Evolutionary conservation across 2,113 vertebrate species (phyloP).

Genomic region (Diphyllodes magnificus): DNA sequence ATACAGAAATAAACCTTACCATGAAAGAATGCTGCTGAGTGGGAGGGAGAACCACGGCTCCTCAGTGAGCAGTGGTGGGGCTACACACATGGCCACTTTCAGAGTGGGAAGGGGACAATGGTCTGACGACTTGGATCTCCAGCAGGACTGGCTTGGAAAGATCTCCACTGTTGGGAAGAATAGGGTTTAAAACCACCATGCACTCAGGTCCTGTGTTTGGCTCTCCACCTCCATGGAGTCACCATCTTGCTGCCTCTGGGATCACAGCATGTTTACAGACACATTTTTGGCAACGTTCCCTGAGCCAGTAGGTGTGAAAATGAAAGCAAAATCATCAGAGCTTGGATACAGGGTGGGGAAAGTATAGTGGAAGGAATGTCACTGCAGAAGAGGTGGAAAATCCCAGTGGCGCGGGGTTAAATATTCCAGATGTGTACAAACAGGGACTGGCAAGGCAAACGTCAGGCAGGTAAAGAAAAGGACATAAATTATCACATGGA

Average conservation of each 20-base stretch:
- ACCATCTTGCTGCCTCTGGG: neutral
- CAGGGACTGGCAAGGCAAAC: neutral
- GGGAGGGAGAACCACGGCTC: neutral
- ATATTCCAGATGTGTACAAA: neutral
- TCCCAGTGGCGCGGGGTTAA: neutral
- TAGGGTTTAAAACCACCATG: neutral
- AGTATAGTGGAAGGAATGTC: neutral
- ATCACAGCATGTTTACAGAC: neutral
- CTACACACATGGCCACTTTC: neutral
- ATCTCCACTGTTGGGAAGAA: neutral
- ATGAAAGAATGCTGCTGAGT: neutral
- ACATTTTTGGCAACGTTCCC: neutral
- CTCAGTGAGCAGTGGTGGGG: neutral
- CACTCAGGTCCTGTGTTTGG: neutral
- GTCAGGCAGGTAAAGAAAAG: neutral
- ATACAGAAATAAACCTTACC: neutral
- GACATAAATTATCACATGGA: neutral
- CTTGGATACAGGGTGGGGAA: neutral
- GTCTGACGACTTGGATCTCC: neutral
- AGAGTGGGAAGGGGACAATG: neutral
- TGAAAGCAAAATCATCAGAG: neutral
- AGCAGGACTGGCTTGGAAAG: neutral
- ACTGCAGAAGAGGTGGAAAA: neutral
- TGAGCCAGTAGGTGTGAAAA: neutral
- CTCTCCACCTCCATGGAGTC: neutral